Conservation (phyloP, 2,888 invertebrate species). For the Agrypnus murinus region DNA sequence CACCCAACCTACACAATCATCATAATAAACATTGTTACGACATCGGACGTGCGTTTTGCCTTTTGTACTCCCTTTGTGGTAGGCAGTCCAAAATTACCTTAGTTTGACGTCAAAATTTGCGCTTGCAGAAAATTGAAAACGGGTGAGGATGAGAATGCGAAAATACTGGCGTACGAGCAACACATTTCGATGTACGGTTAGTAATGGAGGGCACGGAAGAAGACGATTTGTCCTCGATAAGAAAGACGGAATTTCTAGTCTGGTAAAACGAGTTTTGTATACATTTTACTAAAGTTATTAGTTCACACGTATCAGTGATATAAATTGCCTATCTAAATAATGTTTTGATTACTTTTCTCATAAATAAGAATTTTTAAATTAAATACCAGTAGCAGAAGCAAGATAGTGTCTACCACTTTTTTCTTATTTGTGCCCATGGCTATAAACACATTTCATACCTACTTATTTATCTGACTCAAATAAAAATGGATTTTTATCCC, state of each 20-base stretch:
- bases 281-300: not conserved
- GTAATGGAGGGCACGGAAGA: conserved; percentile 2
- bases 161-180: no score
- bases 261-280: conserved; percentile 14
- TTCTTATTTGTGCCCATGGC: no score
- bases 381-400: no score
- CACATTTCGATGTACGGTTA: conserved; percentile 15
- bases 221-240: conserved; percentile 18
- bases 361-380: no score
- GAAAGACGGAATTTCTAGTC: conserved; percentile 13
- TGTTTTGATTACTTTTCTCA: no score
- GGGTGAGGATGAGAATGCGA: conserved; percentile 9
- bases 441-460: no score
- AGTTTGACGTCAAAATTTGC: conserved; percentile 10
- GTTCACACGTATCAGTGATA: not conserved
- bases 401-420: no score
- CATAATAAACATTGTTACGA: conserved; percentile 13
- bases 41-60: conserved; percentile 11
- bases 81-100: conserved; percentile 2
- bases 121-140: conserved; percentile 14
- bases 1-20: conserved; percentile 21
- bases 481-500: no score
- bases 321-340: no score
- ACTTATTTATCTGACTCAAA: no score
- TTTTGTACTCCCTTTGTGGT: no score